Evolutionary conservation across 2,888 invertebrate species (phyloP).

Genomic region (Lucinisca nassula): DNA sequence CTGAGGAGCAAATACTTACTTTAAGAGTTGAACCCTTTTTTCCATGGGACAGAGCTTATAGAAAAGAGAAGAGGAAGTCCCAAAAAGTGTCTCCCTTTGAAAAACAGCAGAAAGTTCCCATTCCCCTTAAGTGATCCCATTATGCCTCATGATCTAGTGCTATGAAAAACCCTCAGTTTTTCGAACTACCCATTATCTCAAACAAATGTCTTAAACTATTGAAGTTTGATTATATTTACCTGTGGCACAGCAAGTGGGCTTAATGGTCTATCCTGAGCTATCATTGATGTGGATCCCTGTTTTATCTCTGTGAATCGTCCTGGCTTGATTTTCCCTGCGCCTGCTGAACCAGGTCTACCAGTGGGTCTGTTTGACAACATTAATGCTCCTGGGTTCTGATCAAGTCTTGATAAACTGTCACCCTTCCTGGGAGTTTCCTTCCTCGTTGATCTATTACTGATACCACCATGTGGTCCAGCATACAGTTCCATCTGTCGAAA

Average conservation of each 20-base stretch:
- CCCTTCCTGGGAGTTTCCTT: slow-evolving; percentile 65
- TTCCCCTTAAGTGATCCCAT: too few relatives aligned
- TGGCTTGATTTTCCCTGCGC: slow-evolving; percentile 68
- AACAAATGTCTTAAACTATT: too few relatives aligned
- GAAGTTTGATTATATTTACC: slow-evolving; percentile 38
- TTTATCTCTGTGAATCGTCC: slow-evolving; percentile 81
- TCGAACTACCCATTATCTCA: too few relatives aligned
- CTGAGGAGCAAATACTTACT: too few relatives aligned
- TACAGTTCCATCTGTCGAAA: slow-evolving; percentile 84
- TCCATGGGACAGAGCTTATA: too few relatives aligned
- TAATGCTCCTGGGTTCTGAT: slow-evolving; percentile 35
- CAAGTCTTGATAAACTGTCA: slow-evolving; percentile 47
- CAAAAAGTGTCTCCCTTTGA: too few relatives aligned
- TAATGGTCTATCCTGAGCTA: slow-evolving; percentile 28
- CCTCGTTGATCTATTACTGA: slow-evolving; percentile 52
- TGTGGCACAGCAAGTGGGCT: slow-evolving; percentile 64
- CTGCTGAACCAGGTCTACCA: slow-evolving; percentile 75
- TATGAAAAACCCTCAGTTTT: too few relatives aligned
- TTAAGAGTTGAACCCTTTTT: too few relatives aligned
- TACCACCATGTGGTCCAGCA: slow-evolving; percentile 70
- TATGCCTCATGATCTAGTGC: too few relatives aligned
- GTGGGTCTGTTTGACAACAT: background rate
- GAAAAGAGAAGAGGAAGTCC: too few relatives aligned
- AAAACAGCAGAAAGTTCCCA: too few relatives aligned
- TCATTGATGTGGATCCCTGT: slow-evolving; percentile 40